Percentiles rank a stretch among this genome's conserved stretches.
Conservation (phyloP, 2,888 invertebrate species). For the Xestoiulus laeticollis region DNA sequence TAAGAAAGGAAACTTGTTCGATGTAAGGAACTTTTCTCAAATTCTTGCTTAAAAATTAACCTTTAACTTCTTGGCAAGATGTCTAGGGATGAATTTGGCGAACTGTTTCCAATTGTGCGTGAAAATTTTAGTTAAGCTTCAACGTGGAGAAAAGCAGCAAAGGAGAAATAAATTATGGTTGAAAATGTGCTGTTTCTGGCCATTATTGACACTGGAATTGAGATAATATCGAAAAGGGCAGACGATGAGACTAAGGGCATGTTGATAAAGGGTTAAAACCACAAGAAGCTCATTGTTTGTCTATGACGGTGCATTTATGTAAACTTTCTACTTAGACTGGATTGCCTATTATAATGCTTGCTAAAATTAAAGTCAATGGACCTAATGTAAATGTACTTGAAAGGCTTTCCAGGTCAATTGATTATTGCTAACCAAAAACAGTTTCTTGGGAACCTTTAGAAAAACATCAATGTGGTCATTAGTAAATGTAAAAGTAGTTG, state of each 20-base stretch:
- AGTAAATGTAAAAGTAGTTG: too few relatives aligned
- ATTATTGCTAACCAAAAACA: too few relatives aligned
- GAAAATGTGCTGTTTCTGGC: neutral
- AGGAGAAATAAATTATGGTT: neutral
- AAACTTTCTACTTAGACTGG: constrained; percentile 15
- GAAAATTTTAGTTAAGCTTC: neutral
- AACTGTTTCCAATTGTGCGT: constrained; percentile 26
- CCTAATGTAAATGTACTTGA: neutral
- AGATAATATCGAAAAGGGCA: neutral
- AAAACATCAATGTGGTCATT: too few relatives aligned
- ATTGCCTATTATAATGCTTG: neutral
- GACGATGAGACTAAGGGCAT: neutral
- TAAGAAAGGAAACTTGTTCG: too few relatives aligned
- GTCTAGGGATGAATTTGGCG: constrained; percentile 8
- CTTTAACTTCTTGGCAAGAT: neutral
- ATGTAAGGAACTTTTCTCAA: neutral
- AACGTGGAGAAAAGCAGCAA: neutral
- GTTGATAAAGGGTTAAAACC: constrained; percentile 11
- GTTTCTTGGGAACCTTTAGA: too few relatives aligned
- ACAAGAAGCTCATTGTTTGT: neutral
- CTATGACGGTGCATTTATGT: neutral
- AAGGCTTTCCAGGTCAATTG: neutral
- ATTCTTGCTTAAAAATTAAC: neutral
- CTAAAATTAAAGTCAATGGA: neutral
- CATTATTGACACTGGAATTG: constrained; percentile 6